A percentile compares a stretch with the other conserved stretches of the same genome.
Conservation (phyloP, 2,888 invertebrate genomes). For the Standfussiana lucernea region DNA sequence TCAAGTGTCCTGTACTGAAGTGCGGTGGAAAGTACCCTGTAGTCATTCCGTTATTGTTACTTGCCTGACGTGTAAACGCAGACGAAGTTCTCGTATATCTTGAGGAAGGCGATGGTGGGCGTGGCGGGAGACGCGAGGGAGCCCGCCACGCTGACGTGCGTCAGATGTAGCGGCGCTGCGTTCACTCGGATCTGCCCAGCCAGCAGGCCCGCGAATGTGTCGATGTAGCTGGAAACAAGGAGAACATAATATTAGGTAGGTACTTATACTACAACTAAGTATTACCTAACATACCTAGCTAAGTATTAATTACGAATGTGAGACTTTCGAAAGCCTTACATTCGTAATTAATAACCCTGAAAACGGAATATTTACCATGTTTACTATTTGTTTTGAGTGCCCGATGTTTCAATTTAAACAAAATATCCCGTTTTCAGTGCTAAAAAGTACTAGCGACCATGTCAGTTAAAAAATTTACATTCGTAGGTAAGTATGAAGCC, state of each 20-base stretch:
- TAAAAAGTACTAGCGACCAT: too few species aligned
- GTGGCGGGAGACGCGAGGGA: conserved; percentile 94
- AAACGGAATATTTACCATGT: too few species aligned
- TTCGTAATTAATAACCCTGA: too few species aligned
- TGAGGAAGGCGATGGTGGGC: conserved; percentile 93
- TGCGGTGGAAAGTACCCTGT: neutral
- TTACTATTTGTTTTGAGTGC: too few species aligned
- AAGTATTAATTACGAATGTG: too few species aligned
- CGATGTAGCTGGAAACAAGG: conserved; percentile 93
- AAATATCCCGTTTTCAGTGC: too few species aligned
- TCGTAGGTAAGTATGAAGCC: neutral
- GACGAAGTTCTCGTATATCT: conserved; percentile 97
- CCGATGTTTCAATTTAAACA: too few species aligned
- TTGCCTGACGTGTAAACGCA: conserved; percentile 96
- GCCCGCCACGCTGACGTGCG: conserved; percentile 96
- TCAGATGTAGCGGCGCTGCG: conserved; percentile 95
- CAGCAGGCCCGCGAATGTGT: conserved; percentile 97
- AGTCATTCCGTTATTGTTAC: conserved; percentile 11
- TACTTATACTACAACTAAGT: neutral
- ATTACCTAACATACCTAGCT: neutral
- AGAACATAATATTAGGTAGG: neutral
- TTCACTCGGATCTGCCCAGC: conserved; percentile 97
- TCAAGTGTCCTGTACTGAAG: neutral
- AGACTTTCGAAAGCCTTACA: neutral
- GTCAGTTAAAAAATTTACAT: too few species aligned